A percentile compares a stretch with the other conserved stretches of the same genome.
Evolutionary conservation across 2,888 invertebrate species (phyloP).

Genomic region (Leucophenga maculata): DNA sequence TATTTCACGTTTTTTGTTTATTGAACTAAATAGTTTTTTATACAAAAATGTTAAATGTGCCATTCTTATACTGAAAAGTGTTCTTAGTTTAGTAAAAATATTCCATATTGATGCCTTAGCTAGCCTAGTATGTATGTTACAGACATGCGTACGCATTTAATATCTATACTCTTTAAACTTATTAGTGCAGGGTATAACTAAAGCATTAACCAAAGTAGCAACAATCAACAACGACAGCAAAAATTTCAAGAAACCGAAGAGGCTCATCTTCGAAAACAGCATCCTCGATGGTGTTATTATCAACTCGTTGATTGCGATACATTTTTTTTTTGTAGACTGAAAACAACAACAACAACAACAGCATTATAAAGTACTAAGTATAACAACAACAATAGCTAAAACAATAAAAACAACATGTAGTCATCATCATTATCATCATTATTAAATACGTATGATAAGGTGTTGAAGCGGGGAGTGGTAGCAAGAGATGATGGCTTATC

Average conservation of each 20-base stretch:
- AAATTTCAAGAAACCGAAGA: background rate
- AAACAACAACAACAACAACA: no score
- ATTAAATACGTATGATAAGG: slow-evolving; percentile 5
- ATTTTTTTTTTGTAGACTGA: no score
- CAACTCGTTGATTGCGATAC: background rate
- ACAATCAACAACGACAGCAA: background rate
- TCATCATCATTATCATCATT: slow-evolving; percentile 1
- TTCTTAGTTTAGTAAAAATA: no score
- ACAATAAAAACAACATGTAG: background rate
- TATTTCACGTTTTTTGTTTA: no score
- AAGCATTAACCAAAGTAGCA: slow-evolving; percentile 2
- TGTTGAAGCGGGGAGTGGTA: no score
- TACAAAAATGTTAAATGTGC: no score
- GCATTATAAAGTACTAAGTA: no score
- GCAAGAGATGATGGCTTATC: background rate
- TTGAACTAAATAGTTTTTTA: no score
- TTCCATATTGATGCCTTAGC: no score
- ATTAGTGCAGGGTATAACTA: background rate
- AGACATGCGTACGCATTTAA: no score
- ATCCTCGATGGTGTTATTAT: background rate
- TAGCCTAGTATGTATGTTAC: no score
- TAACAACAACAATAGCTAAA: background rate
- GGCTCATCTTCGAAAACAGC: slow-evolving; percentile 12
- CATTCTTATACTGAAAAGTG: no score
- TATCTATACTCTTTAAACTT: background rate